Percentiles rank a stretch among this genome's conserved stretches.
phyloP scores from a whole-genome alignment of 2,113 vertebrate genomes.

The Procapra przewalskii region DNA sequence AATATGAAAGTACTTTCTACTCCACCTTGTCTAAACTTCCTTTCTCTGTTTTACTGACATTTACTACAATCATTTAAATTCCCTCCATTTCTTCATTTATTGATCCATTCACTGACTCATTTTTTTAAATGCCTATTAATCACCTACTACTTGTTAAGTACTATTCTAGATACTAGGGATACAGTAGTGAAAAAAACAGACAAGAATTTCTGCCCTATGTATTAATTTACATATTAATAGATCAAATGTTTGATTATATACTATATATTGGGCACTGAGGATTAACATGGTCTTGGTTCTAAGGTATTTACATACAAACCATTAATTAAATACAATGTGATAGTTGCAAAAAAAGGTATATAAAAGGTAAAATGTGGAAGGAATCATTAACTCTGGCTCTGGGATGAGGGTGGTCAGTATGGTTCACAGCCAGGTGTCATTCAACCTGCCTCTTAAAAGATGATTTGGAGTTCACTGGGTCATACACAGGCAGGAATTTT shows the following conservation, averaged over 20 bases:
- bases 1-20: slow-evolving; percentile 5
- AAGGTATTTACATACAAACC: background rate
- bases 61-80: slow-evolving; percentile 1
- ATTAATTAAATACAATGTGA: background rate
- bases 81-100: background rate
- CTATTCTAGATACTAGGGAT: background rate
- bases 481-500: background rate
- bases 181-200: background rate
- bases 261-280: background rate
- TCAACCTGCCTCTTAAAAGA: background rate
- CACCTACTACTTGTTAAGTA: background rate
- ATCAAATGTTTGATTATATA: background rate
- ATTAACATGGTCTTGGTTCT: background rate
- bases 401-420: background rate
- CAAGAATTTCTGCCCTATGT: background rate
- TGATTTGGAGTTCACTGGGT: background rate
- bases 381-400: background rate
- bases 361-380: background rate
- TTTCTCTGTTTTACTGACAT: background rate
- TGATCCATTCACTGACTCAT: background rate
- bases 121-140: background rate
- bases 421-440: background rate
- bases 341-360: background rate
- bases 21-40: background rate
- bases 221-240: background rate